Evolutionary conservation across 2,797 vertebrate genomes (phyloP).

Genomic region (Poecilia gillii): DNA sequence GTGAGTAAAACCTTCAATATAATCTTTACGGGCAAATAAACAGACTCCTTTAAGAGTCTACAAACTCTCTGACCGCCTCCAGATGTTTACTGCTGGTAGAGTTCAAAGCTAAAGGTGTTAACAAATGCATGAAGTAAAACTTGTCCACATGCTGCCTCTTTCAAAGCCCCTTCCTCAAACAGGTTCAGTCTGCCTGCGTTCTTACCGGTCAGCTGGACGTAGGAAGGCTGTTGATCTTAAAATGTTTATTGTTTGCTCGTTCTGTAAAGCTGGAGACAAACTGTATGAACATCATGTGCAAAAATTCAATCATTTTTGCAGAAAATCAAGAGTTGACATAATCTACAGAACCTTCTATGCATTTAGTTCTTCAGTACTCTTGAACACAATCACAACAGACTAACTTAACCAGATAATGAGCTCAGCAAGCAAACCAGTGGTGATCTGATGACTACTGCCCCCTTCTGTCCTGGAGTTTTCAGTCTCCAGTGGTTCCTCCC

Average conservation of each 20-base stretch:
- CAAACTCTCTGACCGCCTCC: conserved; percentile 19
- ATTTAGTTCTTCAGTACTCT: neutral
- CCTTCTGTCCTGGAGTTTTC: neutral
- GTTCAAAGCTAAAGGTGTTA: conserved; percentile 8
- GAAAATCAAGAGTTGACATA: neutral
- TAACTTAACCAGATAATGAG: neutral
- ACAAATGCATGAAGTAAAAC: conserved; percentile 6
- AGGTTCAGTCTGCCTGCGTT: neutral
- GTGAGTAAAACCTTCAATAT: conserved; percentile 74
- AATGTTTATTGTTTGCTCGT: neutral
- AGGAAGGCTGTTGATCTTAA: neutral
- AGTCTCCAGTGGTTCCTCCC: neutral
- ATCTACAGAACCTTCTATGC: neutral
- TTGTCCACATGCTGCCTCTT: neutral
- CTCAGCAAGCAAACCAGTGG: neutral
- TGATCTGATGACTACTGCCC: neutral
- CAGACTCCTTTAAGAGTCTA: conserved; percentile 1
- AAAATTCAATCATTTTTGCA: neutral
- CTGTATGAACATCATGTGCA: neutral
- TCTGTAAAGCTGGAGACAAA: neutral
- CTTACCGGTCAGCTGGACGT: neutral
- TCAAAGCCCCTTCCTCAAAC: neutral
- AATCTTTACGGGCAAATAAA: conserved; percentile 9
- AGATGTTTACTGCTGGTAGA: conserved; percentile 26
- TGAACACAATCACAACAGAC: neutral